A percentile compares a stretch with the other conserved stretches of the same genome.
phyloP scores from a whole-genome alignment of 2,797 vertebrate species.

The Pipistrellus pipistrellus region DNA sequence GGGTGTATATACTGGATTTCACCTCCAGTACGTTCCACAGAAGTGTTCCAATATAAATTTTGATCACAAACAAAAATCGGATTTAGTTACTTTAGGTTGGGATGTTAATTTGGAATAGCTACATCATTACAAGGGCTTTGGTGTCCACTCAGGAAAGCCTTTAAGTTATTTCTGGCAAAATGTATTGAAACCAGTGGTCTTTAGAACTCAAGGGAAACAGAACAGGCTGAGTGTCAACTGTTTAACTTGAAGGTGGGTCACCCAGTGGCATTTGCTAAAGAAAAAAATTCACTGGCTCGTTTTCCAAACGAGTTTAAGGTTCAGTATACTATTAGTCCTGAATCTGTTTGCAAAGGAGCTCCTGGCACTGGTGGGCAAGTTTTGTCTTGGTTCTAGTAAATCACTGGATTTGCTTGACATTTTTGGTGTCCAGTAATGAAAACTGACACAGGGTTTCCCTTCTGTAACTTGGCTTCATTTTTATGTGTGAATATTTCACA shows the following conservation, averaged over 20 bases:
- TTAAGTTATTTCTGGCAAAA: slow-evolving; percentile 71
- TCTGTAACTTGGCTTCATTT: slow-evolving; percentile 65
- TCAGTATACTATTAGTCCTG: slow-evolving; percentile 36
- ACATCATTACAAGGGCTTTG: slow-evolving; percentile 40
- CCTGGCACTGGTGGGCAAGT: background rate
- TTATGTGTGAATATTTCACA: slow-evolving; percentile 68
- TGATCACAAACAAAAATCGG: slow-evolving; percentile 55
- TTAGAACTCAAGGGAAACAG: slow-evolving; percentile 61
- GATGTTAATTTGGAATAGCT: slow-evolving; percentile 70
- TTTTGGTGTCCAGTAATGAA: slow-evolving; percentile 27
- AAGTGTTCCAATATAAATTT: slow-evolving; percentile 59
- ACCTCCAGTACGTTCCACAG: background rate
- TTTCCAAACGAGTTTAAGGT: slow-evolving; percentile 67
- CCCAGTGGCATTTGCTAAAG: slow-evolving; percentile 37
- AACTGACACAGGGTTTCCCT: slow-evolving; percentile 22
- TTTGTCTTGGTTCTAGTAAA: slow-evolving; percentile 48
- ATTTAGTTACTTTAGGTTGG: slow-evolving; percentile 64
- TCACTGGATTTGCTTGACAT: background rate
- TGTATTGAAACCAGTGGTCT: slow-evolving; percentile 40
- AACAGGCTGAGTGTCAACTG: background rate
- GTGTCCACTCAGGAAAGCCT: slow-evolving; percentile 44
- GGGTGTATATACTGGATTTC: background rate
- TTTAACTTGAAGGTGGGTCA: slow-evolving; percentile 60
- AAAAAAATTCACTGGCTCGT: slow-evolving; percentile 36
- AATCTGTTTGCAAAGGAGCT: background rate